Percentiles rank a stretch among this genome's conserved stretches.
Evolutionary conservation across 2,113 vertebrate species (phyloP).

Genomic region (Haliaeetus leucogaster): DNA sequence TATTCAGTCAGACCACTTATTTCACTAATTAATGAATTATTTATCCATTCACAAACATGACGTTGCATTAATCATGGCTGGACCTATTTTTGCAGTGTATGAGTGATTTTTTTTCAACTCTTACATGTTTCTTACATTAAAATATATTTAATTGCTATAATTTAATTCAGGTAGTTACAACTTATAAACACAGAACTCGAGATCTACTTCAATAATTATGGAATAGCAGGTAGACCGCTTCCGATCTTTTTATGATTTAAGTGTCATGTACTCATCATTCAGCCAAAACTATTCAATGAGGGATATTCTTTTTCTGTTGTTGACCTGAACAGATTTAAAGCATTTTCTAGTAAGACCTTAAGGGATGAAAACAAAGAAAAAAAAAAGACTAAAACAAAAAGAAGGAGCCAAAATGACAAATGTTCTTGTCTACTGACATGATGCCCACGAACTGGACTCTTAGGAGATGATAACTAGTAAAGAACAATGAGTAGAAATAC

Average conservation of each 20-base stretch:
- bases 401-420: neutral
- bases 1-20: neutral
- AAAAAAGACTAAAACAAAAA: neutral
- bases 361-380: neutral
- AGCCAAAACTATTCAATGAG: neutral
- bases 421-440: neutral
- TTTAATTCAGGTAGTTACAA: neutral
- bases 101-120: neutral
- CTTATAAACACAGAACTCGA: neutral
- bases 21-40: neutral
- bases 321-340: neutral
- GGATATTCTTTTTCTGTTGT: neutral
- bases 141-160: neutral
- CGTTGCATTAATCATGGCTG: neutral
- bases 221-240: neutral
- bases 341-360: neutral
- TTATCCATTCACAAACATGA: neutral
- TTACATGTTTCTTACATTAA: neutral
- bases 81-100: neutral
- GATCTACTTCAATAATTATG: neutral
- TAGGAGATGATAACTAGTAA: neutral
- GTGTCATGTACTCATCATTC: neutral
- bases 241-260: neutral
- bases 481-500: neutral
- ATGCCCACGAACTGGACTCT: neutral